Percentiles rank a stretch among this genome's conserved stretches.
Conservation (phyloP, 2,888 invertebrate genomes). For the Machimus atricapillus region DNA sequence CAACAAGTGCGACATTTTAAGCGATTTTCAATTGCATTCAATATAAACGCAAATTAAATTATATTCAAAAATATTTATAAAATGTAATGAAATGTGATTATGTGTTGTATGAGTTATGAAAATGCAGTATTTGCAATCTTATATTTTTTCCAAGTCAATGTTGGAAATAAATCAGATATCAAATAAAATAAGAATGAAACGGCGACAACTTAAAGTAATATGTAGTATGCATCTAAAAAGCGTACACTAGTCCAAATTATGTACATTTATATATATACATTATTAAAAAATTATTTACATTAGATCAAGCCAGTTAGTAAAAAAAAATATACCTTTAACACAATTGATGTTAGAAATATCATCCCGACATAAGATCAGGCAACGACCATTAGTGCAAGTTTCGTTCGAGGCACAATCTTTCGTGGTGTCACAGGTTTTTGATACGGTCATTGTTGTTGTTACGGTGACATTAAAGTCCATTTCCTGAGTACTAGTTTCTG, state of each 20-base stretch:
- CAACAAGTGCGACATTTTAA: neutral
- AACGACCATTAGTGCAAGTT: slow-evolving; percentile 68
- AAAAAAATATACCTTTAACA: slow-evolving; percentile 58
- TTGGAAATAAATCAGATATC: neutral
- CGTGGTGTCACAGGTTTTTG: slow-evolving; percentile 66
- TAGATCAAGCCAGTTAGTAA: slow-evolving; percentile 17
- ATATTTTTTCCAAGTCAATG: neutral
- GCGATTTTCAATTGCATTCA: neutral
- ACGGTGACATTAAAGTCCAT: slow-evolving; percentile 38
- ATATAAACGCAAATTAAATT: neutral
- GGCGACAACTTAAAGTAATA: neutral
- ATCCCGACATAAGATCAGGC: slow-evolving; percentile 56
- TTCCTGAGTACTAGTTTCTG: slow-evolving; percentile 25
- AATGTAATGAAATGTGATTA: too few relatives aligned
- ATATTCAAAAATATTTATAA: neutral
- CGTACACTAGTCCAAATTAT: neutral
- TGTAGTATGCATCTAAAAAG: slow-evolving; percentile 1
- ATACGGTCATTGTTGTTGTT: slow-evolving; percentile 54
- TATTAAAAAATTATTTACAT: slow-evolving; percentile 20
- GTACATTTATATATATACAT: slow-evolving; percentile 34
- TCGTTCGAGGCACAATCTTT: slow-evolving; percentile 69
- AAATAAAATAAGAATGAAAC: slow-evolving; percentile 16
- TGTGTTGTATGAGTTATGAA: neutral
- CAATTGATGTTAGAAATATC: slow-evolving; percentile 52
- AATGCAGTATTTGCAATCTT: neutral